These are phyloP conservation scores for Manis crassicaudata DNA, from an alignment of 2,797 vertebrate species.

Conservation along the genomic window DNA sequence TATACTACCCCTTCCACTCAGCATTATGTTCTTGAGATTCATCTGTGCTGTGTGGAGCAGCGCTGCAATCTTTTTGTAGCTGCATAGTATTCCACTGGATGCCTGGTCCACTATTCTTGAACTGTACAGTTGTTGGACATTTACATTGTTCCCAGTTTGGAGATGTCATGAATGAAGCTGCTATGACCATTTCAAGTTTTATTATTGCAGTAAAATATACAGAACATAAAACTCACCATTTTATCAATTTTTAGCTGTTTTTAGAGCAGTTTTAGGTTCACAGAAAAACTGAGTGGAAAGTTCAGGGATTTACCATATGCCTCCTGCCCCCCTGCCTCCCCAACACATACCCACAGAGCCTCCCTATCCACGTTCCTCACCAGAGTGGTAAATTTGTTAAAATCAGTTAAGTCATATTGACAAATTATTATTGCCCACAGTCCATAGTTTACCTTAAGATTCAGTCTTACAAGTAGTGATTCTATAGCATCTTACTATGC, in stretches of 20 bases:
- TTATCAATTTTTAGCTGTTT: background rate
- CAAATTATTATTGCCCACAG: background rate
- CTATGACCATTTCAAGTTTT: background rate
- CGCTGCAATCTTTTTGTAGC: fast-evolving
- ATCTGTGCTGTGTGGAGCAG: background rate
- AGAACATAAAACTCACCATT: background rate
- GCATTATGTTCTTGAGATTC: background rate
- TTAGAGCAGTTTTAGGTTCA: background rate
- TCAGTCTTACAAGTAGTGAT: background rate
- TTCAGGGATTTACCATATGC: background rate
- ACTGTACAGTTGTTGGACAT: no score
- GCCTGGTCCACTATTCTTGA: background rate
- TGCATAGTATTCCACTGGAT: background rate
- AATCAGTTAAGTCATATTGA: background rate
- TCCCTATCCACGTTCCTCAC: background rate
- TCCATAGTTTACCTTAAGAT: background rate
- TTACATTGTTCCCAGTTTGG: background rate
- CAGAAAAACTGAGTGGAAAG: background rate
- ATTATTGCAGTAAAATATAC: background rate
- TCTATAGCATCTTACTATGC: no score
- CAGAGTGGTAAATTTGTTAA: background rate
- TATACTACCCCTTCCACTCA: background rate
- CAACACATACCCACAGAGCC: background rate
- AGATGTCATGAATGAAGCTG: background rate
- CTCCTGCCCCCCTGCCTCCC: no score